Evolutionary conservation across 1,140 invertebrate genomes (phyloP).

Genomic region (Maconellicoccus hirsutus): DNA sequence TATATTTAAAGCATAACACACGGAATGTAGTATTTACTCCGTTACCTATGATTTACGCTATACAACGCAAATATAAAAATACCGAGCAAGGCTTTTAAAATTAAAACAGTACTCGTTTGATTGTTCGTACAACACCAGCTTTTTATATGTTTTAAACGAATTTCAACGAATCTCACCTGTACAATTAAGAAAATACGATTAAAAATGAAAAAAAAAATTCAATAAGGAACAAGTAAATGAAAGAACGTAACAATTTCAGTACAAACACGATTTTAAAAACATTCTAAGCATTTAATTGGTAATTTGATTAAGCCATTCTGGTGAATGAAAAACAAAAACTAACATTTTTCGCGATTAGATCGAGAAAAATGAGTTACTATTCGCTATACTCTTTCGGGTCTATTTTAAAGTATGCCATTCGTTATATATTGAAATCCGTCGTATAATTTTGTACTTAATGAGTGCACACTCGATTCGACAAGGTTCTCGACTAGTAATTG

Average conservation of each 20-base stretch:
- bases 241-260: neutral
- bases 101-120: neutral
- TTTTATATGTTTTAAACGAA: no score
- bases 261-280: neutral
- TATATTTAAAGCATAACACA: neutral
- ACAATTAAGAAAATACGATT: neutral
- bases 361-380: neutral
- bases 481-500: conserved; percentile 81
- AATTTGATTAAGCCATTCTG: neutral
- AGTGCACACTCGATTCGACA: conserved; percentile 88
- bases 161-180: neutral
- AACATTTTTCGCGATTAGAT: neutral
- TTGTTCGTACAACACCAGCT: neutral
- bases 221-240: neutral
- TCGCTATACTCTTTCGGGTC: neutral
- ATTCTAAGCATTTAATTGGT: neutral
- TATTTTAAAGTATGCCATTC: conserved; percentile 67
- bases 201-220: neutral
- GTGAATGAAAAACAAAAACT: neutral
- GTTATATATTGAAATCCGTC: conserved; percentile 99
- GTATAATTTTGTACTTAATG: conserved; percentile 93
- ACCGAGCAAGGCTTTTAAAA: neutral
- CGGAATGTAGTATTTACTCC: neutral
- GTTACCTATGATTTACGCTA: neutral
- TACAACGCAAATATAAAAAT: conserved; percentile 1